Conservation (phyloP, 2,888 invertebrate genomes). For the Acrobasis suavella region DNA sequence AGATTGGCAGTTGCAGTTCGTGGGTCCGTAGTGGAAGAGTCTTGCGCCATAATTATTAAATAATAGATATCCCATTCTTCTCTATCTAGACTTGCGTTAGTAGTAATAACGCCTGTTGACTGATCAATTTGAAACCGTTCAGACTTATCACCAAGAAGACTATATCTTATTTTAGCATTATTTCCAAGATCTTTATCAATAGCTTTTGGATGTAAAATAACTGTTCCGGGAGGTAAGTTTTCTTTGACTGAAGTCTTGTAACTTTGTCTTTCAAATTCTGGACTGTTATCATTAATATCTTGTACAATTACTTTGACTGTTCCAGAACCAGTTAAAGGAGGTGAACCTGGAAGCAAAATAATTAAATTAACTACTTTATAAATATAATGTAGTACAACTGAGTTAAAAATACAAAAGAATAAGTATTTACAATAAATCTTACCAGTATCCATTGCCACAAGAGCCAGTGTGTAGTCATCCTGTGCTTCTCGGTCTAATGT, state of each 20-base stretch:
- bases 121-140: constrained; percentile 91
- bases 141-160: constrained; percentile 90
- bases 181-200: constrained; percentile 91
- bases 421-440: constrained; percentile 49
- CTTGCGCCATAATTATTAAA: constrained; percentile 93
- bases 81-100: constrained; percentile 88
- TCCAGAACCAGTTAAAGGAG: constrained; percentile 95
- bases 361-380: background rate
- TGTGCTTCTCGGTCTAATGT: constrained; percentile 93
- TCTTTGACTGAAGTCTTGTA: constrained; percentile 91
- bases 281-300: constrained; percentile 97
- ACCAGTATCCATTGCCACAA: constrained; percentile 98
- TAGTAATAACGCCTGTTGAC: constrained; percentile 90
- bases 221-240: constrained; percentile 90
- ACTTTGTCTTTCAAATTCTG: constrained; percentile 91
- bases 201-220: constrained; percentile 90
- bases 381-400: too few species aligned
- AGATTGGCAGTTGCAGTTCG: constrained; percentile 91
- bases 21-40: constrained; percentile 93
- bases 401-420: too few species aligned
- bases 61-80: constrained; percentile 90
- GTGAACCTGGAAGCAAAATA: constrained; percentile 87
- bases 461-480: constrained; percentile 91
- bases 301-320: constrained; percentile 94
- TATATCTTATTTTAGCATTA: constrained; percentile 94